Evolutionary conservation across 2,888 invertebrate species (phyloP), one percentile per base, ranked within the genome.

Genomic region (Drosophila engyochracea): DNA sequence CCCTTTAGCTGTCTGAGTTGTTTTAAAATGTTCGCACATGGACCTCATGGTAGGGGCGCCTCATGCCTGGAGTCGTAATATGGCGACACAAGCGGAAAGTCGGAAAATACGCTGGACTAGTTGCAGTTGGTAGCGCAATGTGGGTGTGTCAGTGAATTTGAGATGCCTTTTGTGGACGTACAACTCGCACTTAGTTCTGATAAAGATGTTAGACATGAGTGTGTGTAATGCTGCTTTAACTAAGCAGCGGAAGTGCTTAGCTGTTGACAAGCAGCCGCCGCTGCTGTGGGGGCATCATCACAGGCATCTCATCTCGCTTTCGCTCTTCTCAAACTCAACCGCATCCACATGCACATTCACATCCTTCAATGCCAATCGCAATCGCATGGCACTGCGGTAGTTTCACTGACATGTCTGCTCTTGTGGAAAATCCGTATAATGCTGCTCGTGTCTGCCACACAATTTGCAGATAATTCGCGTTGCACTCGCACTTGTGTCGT

Each of bases 351-450:
- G 3, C 30, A n/a, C 41, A 51, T 33, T 6, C 60, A 31, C 66
- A 54, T 61, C 31, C 82, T 70, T 85, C 86, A 80, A 71, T 80
- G 85, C 60, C 81, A 83, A 82, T 80, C 69, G 71, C 69, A 69
- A 25, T 64, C 66, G 70, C 68, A 60, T 22, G 59, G 54, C 51
- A 71, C 72, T 54, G 28, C 61, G 67, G 61, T 71, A 86, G 67
- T 71, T 70, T 52, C 67, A 70, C 44, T 74, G 70, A 67, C 68
- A 62, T 75, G 85, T 70, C 77, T 72, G 85, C 72, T 90, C 75
- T 85, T 80, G 89, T 74, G 85, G 90, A 88, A 85, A 90, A 88
- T 85, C 66, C 80, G 41, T 60, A 51, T 35, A 55, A 39, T 57
- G 51, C 39, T 52, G 61, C 69, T 52, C 54, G 70, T 75, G 66